A percentile compares a stretch with the other conserved stretches of the same genome.
Conservation (phyloP, 2,888 invertebrate species). For the Gortyna flavago region DNA sequence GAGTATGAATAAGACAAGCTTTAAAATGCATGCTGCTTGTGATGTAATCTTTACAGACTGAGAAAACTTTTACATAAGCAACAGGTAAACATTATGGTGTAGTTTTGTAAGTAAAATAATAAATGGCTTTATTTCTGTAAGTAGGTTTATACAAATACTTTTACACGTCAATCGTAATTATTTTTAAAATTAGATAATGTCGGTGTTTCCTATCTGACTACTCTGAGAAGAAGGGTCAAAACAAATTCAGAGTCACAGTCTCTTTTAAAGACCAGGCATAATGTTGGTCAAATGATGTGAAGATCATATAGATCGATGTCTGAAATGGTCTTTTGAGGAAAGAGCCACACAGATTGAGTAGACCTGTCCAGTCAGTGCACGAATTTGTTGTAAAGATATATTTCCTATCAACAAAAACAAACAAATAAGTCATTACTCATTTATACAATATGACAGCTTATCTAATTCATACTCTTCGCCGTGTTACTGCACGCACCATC, state of each 20-base stretch:
- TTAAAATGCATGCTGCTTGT: neutral
- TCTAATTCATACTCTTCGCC: constrained; percentile 1
- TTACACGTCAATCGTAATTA: neutral
- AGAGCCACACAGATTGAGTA: neutral
- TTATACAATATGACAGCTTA: neutral
- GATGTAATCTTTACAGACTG: neutral
- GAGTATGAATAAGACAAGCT: constrained; percentile 28
- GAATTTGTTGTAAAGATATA: too few relatives aligned
- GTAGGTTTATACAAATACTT: neutral
- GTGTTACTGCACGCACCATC: constrained; percentile 43
- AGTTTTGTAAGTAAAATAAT: neutral
- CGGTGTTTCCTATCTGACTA: neutral
- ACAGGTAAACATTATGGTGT: neutral
- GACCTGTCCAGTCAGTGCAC: neutral
- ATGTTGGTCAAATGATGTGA: too few relatives aligned
- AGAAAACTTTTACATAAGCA: neutral
- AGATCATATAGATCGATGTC: neutral
- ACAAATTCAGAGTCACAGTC: neutral
- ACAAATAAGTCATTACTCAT: too few relatives aligned
- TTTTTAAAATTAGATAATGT: neutral
- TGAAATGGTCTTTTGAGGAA: neutral
- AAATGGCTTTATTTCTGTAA: neutral
- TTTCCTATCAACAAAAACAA: too few relatives aligned
- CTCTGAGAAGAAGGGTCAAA: neutral
- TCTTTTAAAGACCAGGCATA: neutral